Evolutionary conservation across 2,797 vertebrate species (phyloP), one percentile per base, ranked within the genome.

Genomic region (Falco rusticolus): DNA sequence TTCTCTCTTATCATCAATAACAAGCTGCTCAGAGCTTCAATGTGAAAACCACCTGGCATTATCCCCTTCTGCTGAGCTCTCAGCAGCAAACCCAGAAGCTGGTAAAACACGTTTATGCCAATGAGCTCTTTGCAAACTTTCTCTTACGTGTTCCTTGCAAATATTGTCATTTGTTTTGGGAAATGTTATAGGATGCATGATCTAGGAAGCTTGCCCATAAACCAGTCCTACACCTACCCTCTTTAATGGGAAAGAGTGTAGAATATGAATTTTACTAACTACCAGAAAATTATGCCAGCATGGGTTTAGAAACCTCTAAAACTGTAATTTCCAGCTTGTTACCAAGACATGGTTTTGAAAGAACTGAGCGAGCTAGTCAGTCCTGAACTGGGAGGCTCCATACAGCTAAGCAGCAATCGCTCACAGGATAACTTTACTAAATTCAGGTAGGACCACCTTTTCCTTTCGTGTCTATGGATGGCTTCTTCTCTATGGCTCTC

Each of bases 21-120:
- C 82, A 81, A 92, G 76, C 75, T 78, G 71, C 76, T 85, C 61
- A 78, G 80, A 94, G 65, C 84, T 96, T 81, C 57, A 0, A n/a
- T 37, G 59, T 74, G 89, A 94, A 96, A 96, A 94, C 92, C 94
- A 95, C 87, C 64, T 83, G 76, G 87, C 53, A 78, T 69, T 80
- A 87, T 59, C 72, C 50, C 84, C 69, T 93, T 85, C 79, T 78
- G 84, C 84, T 85, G 92, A 96, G 94, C 45, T 96, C 92, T 96
- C 51, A 83, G 53, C 53, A 78, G 78, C 78, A 89, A 92, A 91
- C 63, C 68, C 92, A 91, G 82, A 87, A 93, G 60, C 68, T 92
- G 92, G 84, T 85, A 89, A 53, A 96, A 95, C 87, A 94, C 33
- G 78, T 87, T 96, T 85, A 59, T 50, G 65, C 12, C 85, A 78